Conservation (phyloP, 2,113 vertebrate genomes). For the Cyanoderma ruficeps region DNA sequence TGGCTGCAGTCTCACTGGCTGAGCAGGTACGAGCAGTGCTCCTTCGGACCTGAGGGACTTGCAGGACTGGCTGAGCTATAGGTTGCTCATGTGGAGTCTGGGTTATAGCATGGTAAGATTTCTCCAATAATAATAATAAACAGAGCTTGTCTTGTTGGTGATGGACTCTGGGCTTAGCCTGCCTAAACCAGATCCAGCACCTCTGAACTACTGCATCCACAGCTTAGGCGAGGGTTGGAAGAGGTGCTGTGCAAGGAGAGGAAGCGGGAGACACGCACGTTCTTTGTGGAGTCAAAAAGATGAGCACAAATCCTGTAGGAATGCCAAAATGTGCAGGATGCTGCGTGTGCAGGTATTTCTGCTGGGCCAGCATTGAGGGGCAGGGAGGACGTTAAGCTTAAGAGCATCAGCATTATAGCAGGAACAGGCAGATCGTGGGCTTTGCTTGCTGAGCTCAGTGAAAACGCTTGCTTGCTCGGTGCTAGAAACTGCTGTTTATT, state of each 20-base stretch:
- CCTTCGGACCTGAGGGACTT: background rate
- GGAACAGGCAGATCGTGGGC: slow-evolving; percentile 29
- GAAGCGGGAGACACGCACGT: rapidly evolving
- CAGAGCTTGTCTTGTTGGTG: background rate
- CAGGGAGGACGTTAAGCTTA: slow-evolving; percentile 18
- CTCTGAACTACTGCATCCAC: background rate
- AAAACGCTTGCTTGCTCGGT: slow-evolving; percentile 9
- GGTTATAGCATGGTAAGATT: background rate
- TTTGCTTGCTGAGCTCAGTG: slow-evolving; percentile 51
- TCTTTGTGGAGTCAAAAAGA: slow-evolving; percentile 26
- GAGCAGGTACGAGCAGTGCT: background rate
- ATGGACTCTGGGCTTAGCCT: background rate
- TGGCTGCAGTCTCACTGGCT: background rate
- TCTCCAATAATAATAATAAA: background rate
- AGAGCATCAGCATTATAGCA: slow-evolving; percentile 50
- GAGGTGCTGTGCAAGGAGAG: background rate
- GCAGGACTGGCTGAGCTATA: background rate
- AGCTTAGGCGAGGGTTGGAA: background rate
- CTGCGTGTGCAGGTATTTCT: slow-evolving; percentile 59
- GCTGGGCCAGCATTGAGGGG: slow-evolving; percentile 40
- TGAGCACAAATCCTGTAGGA: background rate
- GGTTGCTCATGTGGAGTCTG: background rate
- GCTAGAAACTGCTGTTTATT: slow-evolving; percentile 64
- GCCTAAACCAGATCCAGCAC: background rate
- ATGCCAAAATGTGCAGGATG: slow-evolving; percentile 31